A percentile compares a stretch with the other conserved stretches of the same genome.
phyloP scores from a whole-genome alignment of 2,797 vertebrate species.

The Myotis pilosus region DNA sequence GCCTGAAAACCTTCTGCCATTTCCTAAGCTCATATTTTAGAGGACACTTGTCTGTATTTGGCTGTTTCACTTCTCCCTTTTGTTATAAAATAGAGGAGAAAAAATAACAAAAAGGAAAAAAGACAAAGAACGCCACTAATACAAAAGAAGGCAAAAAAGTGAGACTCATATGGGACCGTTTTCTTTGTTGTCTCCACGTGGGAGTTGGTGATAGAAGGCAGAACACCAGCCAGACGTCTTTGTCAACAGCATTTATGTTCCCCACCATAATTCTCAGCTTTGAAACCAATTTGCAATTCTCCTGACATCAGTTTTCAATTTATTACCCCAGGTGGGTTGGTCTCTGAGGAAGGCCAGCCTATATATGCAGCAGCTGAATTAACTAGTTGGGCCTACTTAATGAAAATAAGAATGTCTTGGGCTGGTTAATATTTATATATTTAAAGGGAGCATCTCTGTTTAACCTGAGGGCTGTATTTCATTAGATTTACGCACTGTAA shows the following conservation, averaged over 20 bases:
- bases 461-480: slow-evolving; percentile 42
- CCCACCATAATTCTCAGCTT: neutral
- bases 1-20: neutral
- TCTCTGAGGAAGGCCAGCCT: slow-evolving; percentile 29
- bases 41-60: neutral
- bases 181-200: slow-evolving; percentile 9
- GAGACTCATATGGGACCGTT: neutral
- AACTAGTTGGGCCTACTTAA: slow-evolving; percentile 30
- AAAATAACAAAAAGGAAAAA: neutral
- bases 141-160: slow-evolving; percentile 21
- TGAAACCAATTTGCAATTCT: slow-evolving; percentile 49
- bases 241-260: neutral
- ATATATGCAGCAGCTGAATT: neutral
- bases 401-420: slow-evolving; percentile 18
- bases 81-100: slow-evolving; percentile 25
- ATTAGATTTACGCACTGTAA: slow-evolving; percentile 41
- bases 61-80: neutral
- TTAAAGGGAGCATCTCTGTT: slow-evolving; percentile 42
- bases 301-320: slow-evolving; percentile 40
- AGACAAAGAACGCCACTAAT: neutral
- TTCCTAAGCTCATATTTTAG: slow-evolving; percentile 18
- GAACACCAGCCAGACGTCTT: neutral
- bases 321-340: neutral
- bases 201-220: neutral
- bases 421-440: slow-evolving; percentile 54